Conservation (phyloP, 2,797 vertebrate species). For the Danio choprae region DNA sequence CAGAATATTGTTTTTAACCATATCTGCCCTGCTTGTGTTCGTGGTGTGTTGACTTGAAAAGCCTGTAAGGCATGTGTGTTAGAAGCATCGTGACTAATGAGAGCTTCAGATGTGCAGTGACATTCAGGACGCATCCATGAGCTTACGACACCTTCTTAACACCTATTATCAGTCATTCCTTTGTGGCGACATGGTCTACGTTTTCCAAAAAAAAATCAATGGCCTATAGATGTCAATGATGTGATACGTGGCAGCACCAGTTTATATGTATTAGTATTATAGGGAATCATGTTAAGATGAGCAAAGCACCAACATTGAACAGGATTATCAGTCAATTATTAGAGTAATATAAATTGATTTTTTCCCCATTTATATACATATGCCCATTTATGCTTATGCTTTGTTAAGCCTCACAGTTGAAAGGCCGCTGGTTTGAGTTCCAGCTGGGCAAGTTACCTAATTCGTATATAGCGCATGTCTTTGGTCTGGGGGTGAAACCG, state of each 20-base stretch:
- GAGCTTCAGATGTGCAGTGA: constrained; percentile 28
- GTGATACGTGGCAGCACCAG: background rate
- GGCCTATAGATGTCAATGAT: background rate
- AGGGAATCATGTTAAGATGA: background rate
- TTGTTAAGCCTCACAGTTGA: too few species aligned
- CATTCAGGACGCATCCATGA: constrained; percentile 1
- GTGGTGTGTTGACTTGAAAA: background rate
- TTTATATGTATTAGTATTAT: background rate
- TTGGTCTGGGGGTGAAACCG: too few species aligned
- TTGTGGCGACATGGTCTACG: background rate
- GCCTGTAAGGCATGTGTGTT: background rate
- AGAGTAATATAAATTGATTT: too few species aligned
- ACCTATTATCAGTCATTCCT: constrained; percentile 21
- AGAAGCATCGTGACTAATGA: background rate
- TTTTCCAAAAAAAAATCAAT: constrained; percentile 4
- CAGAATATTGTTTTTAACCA: too few species aligned
- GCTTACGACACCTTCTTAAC: background rate
- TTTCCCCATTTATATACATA: too few species aligned
- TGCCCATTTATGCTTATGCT: too few species aligned
- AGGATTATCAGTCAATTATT: background rate
- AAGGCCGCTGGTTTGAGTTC: too few species aligned
- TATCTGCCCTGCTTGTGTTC: too few species aligned
- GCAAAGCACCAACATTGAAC: background rate
- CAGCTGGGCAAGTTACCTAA: too few species aligned
- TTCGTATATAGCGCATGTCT: too few species aligned